phyloP scores from a whole-genome alignment of 2,797 vertebrate genomes.

The Phalloptychus januarius region DNA sequence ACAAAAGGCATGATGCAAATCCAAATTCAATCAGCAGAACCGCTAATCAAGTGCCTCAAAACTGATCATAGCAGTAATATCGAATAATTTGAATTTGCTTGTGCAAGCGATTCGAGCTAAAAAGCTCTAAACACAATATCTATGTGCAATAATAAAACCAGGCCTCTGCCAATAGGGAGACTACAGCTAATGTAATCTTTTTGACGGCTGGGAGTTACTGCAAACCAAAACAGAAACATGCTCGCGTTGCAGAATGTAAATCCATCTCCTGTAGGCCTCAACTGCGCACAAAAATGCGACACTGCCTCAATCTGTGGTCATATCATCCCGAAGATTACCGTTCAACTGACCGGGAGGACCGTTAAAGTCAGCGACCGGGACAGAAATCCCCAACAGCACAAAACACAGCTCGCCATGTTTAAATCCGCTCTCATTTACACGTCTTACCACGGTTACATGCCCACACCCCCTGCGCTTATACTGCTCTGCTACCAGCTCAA shows the following conservation, averaged over 20 bases:
- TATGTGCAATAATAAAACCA: background rate
- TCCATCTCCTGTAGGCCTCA: slow-evolving; percentile 48
- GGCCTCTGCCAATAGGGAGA: background rate
- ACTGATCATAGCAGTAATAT: background rate
- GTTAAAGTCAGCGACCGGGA: background rate
- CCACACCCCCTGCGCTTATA: slow-evolving; percentile 6
- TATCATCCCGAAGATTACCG: background rate
- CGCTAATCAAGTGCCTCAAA: background rate
- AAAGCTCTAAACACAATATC: background rate
- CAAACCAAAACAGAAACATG: slow-evolving; percentile 33
- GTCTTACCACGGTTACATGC: slow-evolving; percentile 20
- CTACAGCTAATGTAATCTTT: background rate
- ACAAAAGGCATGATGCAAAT: background rate
- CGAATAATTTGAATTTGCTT: background rate
- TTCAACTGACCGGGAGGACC: fast-evolving
- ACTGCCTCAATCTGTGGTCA: slow-evolving; percentile 25
- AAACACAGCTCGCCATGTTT: slow-evolving; percentile 24
- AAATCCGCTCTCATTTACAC: background rate
- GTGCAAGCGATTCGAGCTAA: background rate
- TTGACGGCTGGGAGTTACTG: too few relatives aligned
- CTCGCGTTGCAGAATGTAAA: background rate
- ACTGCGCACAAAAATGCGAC: slow-evolving; percentile 56
- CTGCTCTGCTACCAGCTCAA: background rate
- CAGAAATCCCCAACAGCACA: background rate
- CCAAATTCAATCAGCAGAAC: background rate